Evolutionary conservation across 2,888 invertebrate species (phyloP).

Genomic region (Sialis lutaria): DNA sequence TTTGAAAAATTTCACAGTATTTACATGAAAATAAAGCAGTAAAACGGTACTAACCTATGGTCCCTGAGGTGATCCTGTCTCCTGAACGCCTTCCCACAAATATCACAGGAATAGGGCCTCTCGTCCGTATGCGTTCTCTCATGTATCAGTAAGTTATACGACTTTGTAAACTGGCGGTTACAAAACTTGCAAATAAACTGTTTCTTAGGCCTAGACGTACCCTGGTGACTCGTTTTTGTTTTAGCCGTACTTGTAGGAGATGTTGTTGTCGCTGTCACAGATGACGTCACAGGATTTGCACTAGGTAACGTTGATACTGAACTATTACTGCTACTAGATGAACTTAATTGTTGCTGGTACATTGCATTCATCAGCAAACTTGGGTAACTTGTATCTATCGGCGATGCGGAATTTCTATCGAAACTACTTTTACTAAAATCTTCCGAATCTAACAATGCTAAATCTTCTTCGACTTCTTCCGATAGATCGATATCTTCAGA

Average conservation of each 20-base stretch:
- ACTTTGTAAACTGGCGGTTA: conserved; percentile 92
- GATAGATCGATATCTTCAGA: conserved; percentile 47
- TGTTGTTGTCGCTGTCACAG: conserved; percentile 8
- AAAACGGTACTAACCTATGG: conserved; percentile 47
- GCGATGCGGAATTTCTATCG: conserved; percentile 28
- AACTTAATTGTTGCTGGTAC: conserved; percentile 38
- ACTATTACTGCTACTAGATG: conserved; percentile 22
- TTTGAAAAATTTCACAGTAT: background rate
- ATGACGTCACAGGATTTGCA: conserved; percentile 28
- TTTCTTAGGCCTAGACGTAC: conserved; percentile 44
- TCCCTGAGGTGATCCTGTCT: conserved; percentile 87
- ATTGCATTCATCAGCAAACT: conserved; percentile 52
- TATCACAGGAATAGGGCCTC: conserved; percentile 89
- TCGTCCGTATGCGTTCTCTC: conserved; percentile 96
- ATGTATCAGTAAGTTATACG: conserved; percentile 93
- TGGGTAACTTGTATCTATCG: conserved; percentile 49
- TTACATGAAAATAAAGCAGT: background rate
- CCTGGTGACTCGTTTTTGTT: conserved; percentile 23
- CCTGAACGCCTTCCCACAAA: conserved; percentile 90
- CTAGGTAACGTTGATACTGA: conserved; percentile 26
- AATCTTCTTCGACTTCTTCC: conserved; percentile 56
- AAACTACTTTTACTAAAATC: conserved; percentile 29
- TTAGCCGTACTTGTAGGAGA: conserved; percentile 29
- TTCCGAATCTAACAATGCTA: conserved; percentile 57
- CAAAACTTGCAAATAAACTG: conserved; percentile 97